Evolutionary conservation across 2,113 vertebrate genomes (phyloP), one percentile per base, ranked within the genome.

Genomic region (Rhinichthys klamathensis): DNA sequence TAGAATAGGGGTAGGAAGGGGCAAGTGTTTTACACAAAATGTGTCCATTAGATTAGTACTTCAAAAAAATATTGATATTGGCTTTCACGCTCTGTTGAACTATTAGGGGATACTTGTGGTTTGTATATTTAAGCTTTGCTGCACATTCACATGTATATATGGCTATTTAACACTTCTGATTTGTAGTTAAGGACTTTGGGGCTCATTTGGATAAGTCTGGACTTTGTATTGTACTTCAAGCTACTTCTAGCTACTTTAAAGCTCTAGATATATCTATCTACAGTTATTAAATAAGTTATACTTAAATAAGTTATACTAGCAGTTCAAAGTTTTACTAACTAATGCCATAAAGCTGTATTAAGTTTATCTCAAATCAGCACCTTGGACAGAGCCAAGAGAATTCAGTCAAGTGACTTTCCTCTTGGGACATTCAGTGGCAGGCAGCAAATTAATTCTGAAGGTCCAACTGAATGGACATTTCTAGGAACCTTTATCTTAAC

Each of bases 361-460:
- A 46, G 74, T 87, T 88, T 69, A 61, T 44, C 74, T 86, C 15
- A 85, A 82, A 92, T 94, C 91, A 81, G 91, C 74, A 93, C 90
- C 90, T 92, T 93, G 92, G 92, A 92, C 89, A 90, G 90, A 61
- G 86, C 86, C 88, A 88, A 69, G 30, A 56, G 23, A 44, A 69
- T 70, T 35, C 18, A 89, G 44, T 65, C 46, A 84, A 80, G 60
- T 4, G 41, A 65, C 63, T 82, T 80, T 77, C 61, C 86, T 84
- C 83, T 25, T 25, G 84, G 74, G 84, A 87, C 72, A 21, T 86
- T 75, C 30, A 49, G 51, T 51, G 65, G 56, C 88, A 63, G 82
- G 16, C 41, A 69, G 18, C 25, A 60, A 76, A 78, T 82, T 49
- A 77, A 72, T n/a, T 70, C 27, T 44, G 11, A 54, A 84, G 38